Evolutionary conservation across 2,797 vertebrate genomes (phyloP).

Genomic region (Tapera naevia): DNA sequence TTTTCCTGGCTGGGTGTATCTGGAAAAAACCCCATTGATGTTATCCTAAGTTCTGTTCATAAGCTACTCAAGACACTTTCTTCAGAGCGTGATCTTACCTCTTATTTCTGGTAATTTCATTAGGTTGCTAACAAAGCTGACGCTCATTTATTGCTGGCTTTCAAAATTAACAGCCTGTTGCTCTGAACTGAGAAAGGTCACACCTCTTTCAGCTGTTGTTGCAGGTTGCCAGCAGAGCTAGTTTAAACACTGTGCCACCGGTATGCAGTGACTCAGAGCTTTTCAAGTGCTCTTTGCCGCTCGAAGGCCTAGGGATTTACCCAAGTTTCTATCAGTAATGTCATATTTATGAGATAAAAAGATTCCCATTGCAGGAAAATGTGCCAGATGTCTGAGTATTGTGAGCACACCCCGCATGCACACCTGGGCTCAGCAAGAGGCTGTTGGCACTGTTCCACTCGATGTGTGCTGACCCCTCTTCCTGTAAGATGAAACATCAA

Average conservation of each 20-base stretch:
- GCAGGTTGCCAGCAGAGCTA: not conserved
- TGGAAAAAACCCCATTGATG: not conserved
- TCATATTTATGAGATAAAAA: not conserved
- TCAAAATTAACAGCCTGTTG: not conserved
- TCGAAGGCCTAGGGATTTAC: not conserved
- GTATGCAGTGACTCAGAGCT: slow-evolving; percentile 27
- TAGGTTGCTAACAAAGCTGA: not conserved
- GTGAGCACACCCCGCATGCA: rapidly evolving
- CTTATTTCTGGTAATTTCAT: slow-evolving; percentile 36
- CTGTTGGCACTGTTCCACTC: not conserved
- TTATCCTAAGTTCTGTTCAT: not conserved
- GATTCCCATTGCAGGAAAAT: not conserved
- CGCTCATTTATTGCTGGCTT: not conserved
- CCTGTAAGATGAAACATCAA: not conserved
- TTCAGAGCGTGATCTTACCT: not conserved
- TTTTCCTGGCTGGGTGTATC: slow-evolving; percentile 10
- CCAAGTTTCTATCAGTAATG: not conserved
- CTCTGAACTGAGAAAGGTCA: slow-evolving; percentile 19
- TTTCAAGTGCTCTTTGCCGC: not conserved
- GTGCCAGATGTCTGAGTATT: not conserved
- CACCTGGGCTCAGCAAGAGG: not conserved
- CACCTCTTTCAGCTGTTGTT: slow-evolving; percentile 1
- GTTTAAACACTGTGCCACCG: not conserved
- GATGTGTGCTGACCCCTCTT: not conserved
- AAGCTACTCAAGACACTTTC: not conserved